Percentiles rank a stretch among this genome's conserved stretches.
These are phyloP conservation scores for Eilema sororculum DNA, from an alignment of 2,888 invertebrate genomes.

Conservation along the genomic window DNA sequence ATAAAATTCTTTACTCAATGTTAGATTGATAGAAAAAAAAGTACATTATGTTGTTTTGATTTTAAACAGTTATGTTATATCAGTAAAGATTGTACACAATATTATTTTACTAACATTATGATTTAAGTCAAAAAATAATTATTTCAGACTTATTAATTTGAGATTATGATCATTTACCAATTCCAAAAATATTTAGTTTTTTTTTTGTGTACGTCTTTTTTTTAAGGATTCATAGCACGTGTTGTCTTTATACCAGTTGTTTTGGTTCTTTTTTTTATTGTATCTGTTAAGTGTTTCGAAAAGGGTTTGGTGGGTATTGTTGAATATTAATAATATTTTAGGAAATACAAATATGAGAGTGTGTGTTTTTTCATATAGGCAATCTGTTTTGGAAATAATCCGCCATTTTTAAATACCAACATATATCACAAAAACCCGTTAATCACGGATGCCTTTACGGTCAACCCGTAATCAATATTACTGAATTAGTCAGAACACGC, in stretches of 20 bases:
- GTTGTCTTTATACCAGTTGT: constrained; percentile 60
- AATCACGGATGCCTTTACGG: no score
- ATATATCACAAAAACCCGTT: no score
- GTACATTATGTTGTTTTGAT: constrained; percentile 51
- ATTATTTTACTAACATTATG: neutral
- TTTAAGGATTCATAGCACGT: constrained; percentile 61
- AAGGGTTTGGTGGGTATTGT: constrained; percentile 11
- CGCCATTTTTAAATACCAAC: no score
- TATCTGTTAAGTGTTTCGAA: constrained; percentile 8
- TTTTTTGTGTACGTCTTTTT: constrained; percentile 60
- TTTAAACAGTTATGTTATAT: constrained; percentile 44
- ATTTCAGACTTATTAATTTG: neutral
- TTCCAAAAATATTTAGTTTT: neutral
- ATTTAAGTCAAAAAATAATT: neutral
- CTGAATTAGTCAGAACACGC: no score
- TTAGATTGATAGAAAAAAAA: neutral
- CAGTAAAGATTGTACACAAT: constrained; percentile 51
- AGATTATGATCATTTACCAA: constrained; percentile 1
- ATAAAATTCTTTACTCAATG: neutral
- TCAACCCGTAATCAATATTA: no score
- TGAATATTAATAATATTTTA: neutral
- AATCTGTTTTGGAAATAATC: no score
- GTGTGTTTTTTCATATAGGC: no score
- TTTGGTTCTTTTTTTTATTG: constrained; percentile 15
- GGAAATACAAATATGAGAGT: no score